Conservation (phyloP, 2,797 vertebrate genomes). For the Aselliscus stoliczkanus region DNA sequence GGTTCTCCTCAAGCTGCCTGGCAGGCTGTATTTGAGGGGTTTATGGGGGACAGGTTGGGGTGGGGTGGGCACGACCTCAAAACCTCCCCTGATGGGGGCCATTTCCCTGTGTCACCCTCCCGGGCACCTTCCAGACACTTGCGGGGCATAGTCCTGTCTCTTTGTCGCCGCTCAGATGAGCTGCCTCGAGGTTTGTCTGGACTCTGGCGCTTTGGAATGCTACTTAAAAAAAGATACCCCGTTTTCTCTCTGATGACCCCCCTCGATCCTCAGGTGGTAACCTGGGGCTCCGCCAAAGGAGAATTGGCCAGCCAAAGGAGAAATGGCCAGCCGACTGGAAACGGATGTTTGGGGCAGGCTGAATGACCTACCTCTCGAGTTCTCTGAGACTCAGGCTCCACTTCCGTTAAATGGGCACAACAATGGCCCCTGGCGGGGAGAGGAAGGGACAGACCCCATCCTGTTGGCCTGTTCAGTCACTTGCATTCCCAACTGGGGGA, state of each 20-base stretch:
- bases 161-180: rapidly evolving
- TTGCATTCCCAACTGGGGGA: neutral
- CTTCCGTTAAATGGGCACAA: neutral
- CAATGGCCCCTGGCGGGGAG: neutral
- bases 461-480: no score
- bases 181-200: neutral
- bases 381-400: neutral
- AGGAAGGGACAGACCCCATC: neutral
- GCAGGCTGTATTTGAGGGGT: rapidly evolving
- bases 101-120: neutral
- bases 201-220: neutral
- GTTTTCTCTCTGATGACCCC: neutral
- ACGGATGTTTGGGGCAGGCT: neutral
- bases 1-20: rapidly evolving
- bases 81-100: rapidly evolving
- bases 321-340: neutral
- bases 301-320: no score
- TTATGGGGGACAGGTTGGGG: rapidly evolving
- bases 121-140: rapidly evolving
- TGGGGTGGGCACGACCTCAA: rapidly evolving
- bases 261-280: neutral
- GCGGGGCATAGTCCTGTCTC: rapidly evolving
- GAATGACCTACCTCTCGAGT: rapidly evolving
- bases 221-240: neutral
- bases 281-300: rapidly evolving